Conservation (phyloP, 2,113 vertebrate genomes). For the Phyllopteryx taeniolatus region DNA sequence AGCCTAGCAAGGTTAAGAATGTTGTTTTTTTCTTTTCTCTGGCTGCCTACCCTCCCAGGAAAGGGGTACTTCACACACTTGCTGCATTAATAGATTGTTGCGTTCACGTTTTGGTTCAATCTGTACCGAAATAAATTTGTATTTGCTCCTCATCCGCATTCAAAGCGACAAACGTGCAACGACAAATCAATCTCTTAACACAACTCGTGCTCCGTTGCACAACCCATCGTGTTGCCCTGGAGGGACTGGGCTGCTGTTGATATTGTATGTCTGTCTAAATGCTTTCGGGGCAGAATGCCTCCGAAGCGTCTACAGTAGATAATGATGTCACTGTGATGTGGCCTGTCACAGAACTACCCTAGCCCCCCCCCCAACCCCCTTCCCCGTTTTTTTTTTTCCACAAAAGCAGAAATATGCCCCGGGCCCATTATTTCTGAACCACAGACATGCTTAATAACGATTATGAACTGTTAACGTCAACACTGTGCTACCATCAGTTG, state of each 20-base stretch:
- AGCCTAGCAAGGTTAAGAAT: no score
- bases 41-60: no score
- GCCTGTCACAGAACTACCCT: constrained; percentile 21
- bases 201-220: constrained; percentile 17
- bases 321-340: constrained; percentile 42
- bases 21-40: no score
- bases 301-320: constrained; percentile 37
- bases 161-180: constrained; percentile 4
- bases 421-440: constrained; percentile 14
- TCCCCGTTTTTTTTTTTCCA: constrained; percentile 12
- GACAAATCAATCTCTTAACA: constrained; percentile 19
- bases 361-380: constrained; percentile 22
- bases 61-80: not conserved
- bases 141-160: constrained; percentile 12
- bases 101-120: not conserved
- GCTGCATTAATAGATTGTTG: not conserved
- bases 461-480: not conserved
- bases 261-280: constrained; percentile 30
- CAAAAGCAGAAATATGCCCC: constrained; percentile 30
- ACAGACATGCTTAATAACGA: not conserved
- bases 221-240: not conserved
- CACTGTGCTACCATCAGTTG: no score
- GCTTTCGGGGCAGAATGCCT: constrained; percentile 34
- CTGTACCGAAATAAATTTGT: not conserved
- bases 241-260: constrained; percentile 22